Base-by-base conservation (phyloP, 2,797 vertebrate species). In the Garrulus glandarius region DNA sequence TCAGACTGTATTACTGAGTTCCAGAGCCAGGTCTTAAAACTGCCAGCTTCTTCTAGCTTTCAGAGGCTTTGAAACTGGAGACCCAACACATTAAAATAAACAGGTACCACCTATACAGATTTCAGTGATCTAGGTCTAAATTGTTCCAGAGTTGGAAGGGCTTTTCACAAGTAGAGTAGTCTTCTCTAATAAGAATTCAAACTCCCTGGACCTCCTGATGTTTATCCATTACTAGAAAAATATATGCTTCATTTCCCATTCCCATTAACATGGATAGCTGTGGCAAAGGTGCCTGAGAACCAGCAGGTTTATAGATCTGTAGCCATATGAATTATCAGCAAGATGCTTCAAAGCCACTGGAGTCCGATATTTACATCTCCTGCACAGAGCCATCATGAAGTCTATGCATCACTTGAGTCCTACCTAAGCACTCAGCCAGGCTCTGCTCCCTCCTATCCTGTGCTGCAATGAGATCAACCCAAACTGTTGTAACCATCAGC, bases 161-260 rank as follows among this genome's bases (percentile, higher is more conserved):
- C n/a, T 94, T 95, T 87, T 79, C 77, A 60, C 27, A 86, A 78
- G 52, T 65, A 68, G 32, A 81, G n/a, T 84, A 82, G 67, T 87
- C 74, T 89, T 87, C 72, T 95, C 77, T 95, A 82, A 92, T 87
- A 92, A 89, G 86, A 94, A 95, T 95, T 94, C 68, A 93, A 94
- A 80, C 75, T 80, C 78, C 15, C 81, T 84, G 72, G 91, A 94
- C 93, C 86, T 93, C 90, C 95, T 91, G 95, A 92, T 92, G 91
- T 89, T 95, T 96, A 93, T 83, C 93, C 41, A 96, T 95, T 93
- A 91, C 90, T 77, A 97, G 88, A 94, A 94, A 95, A 94, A 95
- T 80, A 87, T 68, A 92, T 95, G 90, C 90, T 91, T 94, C 93
- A 91, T 95, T 96, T 96, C 93, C 89, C 78, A 68, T 92, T 91